Evolutionary conservation across 1,140 invertebrate species (phyloP).

Genomic region (Apis mellifera): DNA sequence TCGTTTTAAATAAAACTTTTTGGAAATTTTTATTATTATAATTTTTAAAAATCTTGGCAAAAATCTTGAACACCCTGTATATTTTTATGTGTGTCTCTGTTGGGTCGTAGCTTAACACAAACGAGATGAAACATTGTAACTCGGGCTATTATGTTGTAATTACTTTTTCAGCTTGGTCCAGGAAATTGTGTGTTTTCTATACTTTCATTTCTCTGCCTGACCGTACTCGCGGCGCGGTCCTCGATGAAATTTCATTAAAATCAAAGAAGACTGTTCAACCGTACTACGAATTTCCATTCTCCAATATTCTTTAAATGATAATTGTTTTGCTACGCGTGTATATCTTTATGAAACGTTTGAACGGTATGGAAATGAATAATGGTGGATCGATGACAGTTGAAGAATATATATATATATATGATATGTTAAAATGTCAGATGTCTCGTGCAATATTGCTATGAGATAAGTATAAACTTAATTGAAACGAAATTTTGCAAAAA

Average conservation of each 20-base stretch:
- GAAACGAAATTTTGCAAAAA: neutral
- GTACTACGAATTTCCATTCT: neutral
- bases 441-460: too few relatives aligned
- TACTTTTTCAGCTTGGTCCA: neutral
- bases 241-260: constrained; percentile 11
- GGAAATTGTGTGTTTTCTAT: constrained; percentile 25
- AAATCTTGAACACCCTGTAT: neutral
- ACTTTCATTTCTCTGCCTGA: neutral
- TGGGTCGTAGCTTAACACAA: neutral
- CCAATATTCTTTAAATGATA: neutral
- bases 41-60: too few relatives aligned
- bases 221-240: neutral
- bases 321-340: neutral
- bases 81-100: too few relatives aligned
- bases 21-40: too few relatives aligned
- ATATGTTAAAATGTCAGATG: neutral
- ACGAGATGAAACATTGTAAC: neutral
- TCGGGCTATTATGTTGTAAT: constrained; percentile 30
- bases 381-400: neutral
- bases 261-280: neutral
- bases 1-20: too few relatives aligned
- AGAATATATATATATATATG: neutral
- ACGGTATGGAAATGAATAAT: neutral
- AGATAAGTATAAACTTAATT: neutral
- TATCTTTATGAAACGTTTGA: neutral